Evolutionary conservation across 1,140 invertebrate species (phyloP).

Genomic region (Macrocentrus cingulum): DNA sequence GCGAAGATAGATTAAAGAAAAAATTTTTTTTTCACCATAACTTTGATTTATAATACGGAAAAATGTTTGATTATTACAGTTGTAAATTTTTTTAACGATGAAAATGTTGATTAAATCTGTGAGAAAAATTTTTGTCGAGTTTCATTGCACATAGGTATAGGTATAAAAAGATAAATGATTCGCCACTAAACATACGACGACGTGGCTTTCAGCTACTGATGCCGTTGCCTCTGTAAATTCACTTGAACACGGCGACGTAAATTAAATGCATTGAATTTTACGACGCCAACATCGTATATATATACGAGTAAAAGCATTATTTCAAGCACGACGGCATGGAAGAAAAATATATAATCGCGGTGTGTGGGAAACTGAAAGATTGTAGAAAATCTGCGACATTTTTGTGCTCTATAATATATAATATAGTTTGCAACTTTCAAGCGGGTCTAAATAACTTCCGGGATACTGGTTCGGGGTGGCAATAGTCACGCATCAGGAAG

Average conservation of each 20-base stretch:
- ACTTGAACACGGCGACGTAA: conserved; percentile 16
- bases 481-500: conserved; percentile 33
- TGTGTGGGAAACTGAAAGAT: no score
- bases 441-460: neutral
- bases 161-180: conserved; percentile 19
- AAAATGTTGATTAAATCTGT: no score
- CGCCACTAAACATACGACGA: conserved; percentile 15
- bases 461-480: conserved; percentile 20
- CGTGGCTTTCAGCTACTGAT: conserved; percentile 23
- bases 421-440: neutral
- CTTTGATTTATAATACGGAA: no score
- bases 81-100: no score
- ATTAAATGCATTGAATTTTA: conserved; percentile 21
- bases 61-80: no score
- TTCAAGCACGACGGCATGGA: conserved; percentile 4
- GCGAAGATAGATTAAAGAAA: no score
- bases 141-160: neutral
- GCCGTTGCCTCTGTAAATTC: conserved; percentile 14
- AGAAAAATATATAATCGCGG: no score
- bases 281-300: conserved; percentile 21
- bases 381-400: no score
- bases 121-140: no score
- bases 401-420: neutral
- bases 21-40: no score
- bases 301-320: conserved; percentile 6